These are phyloP conservation scores for Euphonia xanthogaster DNA, from an alignment of 2,797 vertebrate species.

Conservation along the genomic window DNA sequence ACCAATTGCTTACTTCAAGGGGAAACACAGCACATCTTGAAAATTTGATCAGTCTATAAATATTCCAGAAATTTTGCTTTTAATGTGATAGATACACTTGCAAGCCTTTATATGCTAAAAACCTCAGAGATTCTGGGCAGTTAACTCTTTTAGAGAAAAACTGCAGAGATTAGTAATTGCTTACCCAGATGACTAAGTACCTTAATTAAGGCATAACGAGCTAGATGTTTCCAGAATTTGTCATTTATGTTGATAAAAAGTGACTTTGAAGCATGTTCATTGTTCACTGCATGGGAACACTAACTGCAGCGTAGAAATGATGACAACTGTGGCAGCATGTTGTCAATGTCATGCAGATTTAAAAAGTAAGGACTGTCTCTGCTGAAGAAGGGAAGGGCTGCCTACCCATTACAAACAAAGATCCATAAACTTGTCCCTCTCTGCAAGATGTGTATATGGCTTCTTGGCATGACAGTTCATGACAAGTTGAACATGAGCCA, in stretches of 20 bases:
- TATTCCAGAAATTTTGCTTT: neutral
- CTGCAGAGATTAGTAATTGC: conserved; percentile 23
- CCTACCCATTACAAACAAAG: neutral
- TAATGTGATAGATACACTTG: neutral
- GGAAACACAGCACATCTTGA: neutral
- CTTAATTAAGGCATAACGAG: conserved; percentile 14
- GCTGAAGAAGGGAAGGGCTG: neutral
- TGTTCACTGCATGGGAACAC: neutral
- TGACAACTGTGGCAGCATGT: neutral
- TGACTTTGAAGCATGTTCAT: neutral
- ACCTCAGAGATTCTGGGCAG: neutral
- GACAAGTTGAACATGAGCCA: accelerated
- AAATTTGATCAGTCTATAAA: neutral
- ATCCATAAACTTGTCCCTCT: neutral
- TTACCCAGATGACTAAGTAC: conserved; percentile 23
- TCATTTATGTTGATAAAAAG: neutral
- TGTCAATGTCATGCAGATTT: neutral
- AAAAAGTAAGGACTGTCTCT: neutral
- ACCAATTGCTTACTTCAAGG: neutral
- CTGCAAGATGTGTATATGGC: neutral
- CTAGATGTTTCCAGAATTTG: neutral
- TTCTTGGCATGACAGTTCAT: neutral
- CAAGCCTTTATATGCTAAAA: neutral
- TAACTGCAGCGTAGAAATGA: neutral
- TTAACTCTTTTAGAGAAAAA: neutral